Conservation (phyloP, 2,113 vertebrate species). For the Periophthalmodon schlosseri region DNA sequence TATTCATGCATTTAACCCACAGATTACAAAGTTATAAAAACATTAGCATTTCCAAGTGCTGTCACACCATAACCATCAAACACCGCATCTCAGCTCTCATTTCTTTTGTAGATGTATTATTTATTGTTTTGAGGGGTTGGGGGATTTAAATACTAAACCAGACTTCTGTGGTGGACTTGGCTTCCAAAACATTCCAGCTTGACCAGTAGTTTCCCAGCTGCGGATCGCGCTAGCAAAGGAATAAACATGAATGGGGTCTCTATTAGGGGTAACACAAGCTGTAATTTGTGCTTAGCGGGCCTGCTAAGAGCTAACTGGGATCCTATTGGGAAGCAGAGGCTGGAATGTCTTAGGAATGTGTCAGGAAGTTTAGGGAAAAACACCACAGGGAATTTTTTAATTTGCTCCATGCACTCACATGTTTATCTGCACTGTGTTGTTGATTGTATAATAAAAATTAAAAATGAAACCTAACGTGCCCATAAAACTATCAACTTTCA, state of each 20-base stretch:
- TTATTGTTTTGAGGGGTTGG: conserved; percentile 43
- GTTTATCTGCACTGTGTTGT: neutral
- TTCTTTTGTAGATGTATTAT: conserved; percentile 40
- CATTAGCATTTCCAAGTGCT: neutral
- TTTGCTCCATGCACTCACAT: conserved; percentile 31
- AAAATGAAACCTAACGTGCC: neutral
- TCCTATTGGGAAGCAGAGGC: conserved; percentile 49
- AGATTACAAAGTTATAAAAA: conserved; percentile 4
- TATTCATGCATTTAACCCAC: neutral
- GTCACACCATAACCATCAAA: conserved; percentile 15
- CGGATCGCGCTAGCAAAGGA: conserved; percentile 7
- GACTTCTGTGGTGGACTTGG: conserved; percentile 42
- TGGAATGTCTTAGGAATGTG: conserved; percentile 66
- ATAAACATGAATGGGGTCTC: conserved; percentile 34
- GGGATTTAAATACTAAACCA: conserved; percentile 50
- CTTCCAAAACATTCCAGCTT: conserved; percentile 48
- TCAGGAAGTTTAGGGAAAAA: conserved; percentile 46
- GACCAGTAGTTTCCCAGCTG: conserved; percentile 40
- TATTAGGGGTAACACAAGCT: conserved; percentile 29
- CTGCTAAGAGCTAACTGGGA: conserved; percentile 30
- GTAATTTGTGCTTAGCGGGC: conserved; percentile 38
- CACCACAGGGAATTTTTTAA: conserved; percentile 59
- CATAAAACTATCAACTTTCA: neutral
- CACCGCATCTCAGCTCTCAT: conserved; percentile 28
- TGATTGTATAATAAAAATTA: neutral